phyloP scores from a whole-genome alignment of 2,888 invertebrate species.

The Eristalis pertinax region DNA sequence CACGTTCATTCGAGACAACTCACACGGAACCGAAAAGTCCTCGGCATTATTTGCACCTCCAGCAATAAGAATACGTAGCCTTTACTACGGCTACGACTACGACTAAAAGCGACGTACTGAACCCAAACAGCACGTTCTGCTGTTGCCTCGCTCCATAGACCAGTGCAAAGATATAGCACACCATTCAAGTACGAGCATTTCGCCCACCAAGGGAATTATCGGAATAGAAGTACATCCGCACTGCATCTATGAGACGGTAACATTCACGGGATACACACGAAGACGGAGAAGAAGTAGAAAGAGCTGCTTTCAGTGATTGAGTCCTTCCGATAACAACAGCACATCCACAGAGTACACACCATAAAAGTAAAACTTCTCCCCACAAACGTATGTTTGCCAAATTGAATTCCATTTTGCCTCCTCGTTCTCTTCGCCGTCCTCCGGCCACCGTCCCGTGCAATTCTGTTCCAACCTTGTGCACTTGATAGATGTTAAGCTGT shows the following conservation, averaged over 20 bases:
- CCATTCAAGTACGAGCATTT: slow-evolving; percentile 18
- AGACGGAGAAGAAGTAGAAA: not conserved
- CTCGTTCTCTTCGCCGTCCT: not conserved
- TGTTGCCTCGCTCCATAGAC: not conserved
- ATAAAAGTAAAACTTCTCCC: slow-evolving; percentile 63
- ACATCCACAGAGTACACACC: slow-evolving; percentile 56
- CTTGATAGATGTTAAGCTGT: slow-evolving; percentile 60
- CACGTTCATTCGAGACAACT: not conserved
- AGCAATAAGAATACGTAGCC: slow-evolving; percentile 15
- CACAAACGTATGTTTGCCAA: slow-evolving; percentile 69
- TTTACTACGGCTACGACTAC: not conserved
- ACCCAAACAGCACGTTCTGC: not conserved
- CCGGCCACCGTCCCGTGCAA: not conserved
- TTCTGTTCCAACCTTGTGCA: slow-evolving; percentile 29
- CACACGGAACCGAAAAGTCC: slow-evolving; percentile 33
- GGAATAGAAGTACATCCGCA: slow-evolving; percentile 66
- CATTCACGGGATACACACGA: slow-evolving; percentile 50
- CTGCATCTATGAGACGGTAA: slow-evolving; percentile 40
- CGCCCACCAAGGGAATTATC: slow-evolving; percentile 59
- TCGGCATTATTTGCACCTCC: slow-evolving; percentile 48
- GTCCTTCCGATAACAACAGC: slow-evolving; percentile 71
- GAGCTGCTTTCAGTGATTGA: slow-evolving; percentile 53
- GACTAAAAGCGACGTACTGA: slow-evolving; percentile 23
- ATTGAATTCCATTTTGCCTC: slow-evolving; percentile 68
- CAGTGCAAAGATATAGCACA: slow-evolving; percentile 10